A percentile compares a stretch with the other conserved stretches of the same genome.
Conservation (phyloP, 2,797 vertebrate genomes). For the Xerus rutilus region DNA sequence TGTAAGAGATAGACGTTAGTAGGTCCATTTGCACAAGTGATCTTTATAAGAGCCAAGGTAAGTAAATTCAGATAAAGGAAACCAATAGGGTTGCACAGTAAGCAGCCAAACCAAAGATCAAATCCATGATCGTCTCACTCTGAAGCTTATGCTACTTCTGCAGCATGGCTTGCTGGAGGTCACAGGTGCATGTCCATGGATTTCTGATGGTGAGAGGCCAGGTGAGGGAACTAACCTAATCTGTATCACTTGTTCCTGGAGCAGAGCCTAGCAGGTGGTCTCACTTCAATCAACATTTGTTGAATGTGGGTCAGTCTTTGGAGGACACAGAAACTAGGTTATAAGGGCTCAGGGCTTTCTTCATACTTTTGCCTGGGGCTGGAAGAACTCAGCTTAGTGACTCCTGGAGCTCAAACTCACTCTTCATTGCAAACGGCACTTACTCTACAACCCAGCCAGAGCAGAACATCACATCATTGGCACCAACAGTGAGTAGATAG, state of each 20-base stretch:
- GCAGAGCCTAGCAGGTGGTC: background rate
- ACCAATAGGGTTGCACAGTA: background rate
- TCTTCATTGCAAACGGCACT: background rate
- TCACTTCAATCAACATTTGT: background rate
- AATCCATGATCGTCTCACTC: background rate
- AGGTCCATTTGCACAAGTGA: background rate
- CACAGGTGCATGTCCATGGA: background rate
- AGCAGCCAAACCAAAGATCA: background rate
- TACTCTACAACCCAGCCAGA: background rate
- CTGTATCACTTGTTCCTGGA: background rate
- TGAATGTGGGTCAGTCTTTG: background rate
- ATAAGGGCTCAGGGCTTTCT: background rate
- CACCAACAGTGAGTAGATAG: background rate
- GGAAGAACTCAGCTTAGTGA: background rate
- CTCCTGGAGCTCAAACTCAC: background rate
- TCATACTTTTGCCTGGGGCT: background rate
- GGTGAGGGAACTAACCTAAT: background rate
- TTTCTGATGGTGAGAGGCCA: background rate
- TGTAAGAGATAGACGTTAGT: background rate
- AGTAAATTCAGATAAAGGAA: background rate
- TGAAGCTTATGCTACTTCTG: background rate
- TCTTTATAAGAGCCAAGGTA: background rate
- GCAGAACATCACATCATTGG: background rate
- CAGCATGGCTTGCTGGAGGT: background rate
- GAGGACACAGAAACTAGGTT: constrained; percentile 15